Percentiles rank a stretch among this genome's conserved stretches.
These are phyloP conservation scores for Chlorospingus semifuscus DNA, from an alignment of 2,797 vertebrate species.

Conservation along the genomic window DNA sequence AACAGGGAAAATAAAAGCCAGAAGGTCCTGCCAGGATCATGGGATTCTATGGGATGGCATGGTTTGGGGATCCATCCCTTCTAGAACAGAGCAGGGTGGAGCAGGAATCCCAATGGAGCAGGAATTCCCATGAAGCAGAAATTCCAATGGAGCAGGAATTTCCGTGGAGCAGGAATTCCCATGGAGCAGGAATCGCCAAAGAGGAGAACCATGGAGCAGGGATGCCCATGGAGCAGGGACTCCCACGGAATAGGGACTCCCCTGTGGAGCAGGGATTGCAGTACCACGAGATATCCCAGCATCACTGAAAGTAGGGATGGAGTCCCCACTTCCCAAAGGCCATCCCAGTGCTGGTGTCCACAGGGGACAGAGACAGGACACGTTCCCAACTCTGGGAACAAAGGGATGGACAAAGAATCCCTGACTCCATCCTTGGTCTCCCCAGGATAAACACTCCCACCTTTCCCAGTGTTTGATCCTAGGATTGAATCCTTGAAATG, in stretches of 20 bases:
- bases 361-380: accelerated
- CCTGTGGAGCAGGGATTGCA: neutral
- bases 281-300: neutral
- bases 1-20: neutral
- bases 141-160: too few species aligned
- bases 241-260: neutral
- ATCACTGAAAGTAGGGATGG: neutral
- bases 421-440: neutral
- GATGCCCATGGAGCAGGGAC: neutral
- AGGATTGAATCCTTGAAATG: accelerated
- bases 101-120: neutral
- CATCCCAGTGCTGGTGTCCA: accelerated
- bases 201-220: too few species aligned
- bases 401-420: neutral
- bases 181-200: neutral
- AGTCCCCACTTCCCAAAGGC: neutral
- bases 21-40: accelerated
- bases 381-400: neutral
- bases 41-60: neutral
- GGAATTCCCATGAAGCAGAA: neutral
- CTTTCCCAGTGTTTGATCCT: neutral
- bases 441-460: neutral
- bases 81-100: neutral
- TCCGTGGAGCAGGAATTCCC: too few species aligned
- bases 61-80: neutral